A percentile compares a stretch with the other conserved stretches of the same genome.
These are phyloP conservation scores for Coluber constrictor DNA, from an alignment of 2,797 vertebrate species.

Conservation along the genomic window DNA sequence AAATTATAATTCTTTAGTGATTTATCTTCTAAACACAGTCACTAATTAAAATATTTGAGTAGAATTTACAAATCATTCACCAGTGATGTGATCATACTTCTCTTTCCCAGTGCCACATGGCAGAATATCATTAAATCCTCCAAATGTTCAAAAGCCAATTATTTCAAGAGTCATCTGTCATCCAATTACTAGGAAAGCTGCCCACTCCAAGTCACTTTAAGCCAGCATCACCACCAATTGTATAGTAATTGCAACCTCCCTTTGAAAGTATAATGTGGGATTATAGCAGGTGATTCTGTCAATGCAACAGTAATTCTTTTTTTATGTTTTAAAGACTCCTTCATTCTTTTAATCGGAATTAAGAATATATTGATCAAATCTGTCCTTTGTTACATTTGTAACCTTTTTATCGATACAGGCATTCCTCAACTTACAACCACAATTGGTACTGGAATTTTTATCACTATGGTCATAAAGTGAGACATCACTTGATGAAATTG, in stretches of 20 bases:
- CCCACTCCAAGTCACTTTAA: not conserved
- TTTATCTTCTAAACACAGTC: not conserved
- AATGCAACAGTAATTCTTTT: not conserved
- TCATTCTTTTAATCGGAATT: not conserved
- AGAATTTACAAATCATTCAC: not conserved
- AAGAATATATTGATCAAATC: not conserved
- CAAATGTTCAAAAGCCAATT: not conserved
- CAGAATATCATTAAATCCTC: not conserved
- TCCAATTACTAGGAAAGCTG: not conserved
- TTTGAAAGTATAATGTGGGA: not conserved
- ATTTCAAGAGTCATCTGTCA: not conserved
- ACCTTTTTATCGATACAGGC: not conserved
- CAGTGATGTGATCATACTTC: not conserved
- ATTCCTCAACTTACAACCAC: not conserved
- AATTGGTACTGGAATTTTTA: not conserved
- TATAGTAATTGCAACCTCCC: not conserved
- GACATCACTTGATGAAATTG: not conserved
- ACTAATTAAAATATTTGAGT: not conserved
- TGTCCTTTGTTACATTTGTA: not conserved
- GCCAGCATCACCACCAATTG: not conserved
- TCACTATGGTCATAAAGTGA: not conserved
- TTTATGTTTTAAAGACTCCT: not conserved
- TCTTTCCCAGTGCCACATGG: not conserved
- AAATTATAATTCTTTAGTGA: not conserved
- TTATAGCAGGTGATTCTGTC: not conserved